Conservation (phyloP, 1,140 invertebrate genomes). For the Caenorhabditis latens region DNA sequence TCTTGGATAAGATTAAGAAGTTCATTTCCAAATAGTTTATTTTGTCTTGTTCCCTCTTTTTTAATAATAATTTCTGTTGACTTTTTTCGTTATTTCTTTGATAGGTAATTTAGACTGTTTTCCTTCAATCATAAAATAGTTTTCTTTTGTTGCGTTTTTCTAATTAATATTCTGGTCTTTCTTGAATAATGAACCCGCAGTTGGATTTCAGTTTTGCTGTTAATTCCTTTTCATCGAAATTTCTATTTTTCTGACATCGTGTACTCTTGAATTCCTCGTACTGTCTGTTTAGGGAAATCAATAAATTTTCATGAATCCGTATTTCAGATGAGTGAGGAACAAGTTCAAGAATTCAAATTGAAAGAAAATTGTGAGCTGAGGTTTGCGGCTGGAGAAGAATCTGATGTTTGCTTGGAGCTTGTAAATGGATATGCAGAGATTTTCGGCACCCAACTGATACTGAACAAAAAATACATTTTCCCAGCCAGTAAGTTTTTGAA, state of each 20-base stretch:
- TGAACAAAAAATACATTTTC: conserved; percentile 92
- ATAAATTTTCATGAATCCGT: not conserved
- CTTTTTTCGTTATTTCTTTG: not conserved
- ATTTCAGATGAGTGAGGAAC: conserved; percentile 48
- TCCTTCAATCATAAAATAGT: not conserved
- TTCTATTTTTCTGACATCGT: not conserved
- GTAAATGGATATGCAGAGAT: conserved; percentile 88
- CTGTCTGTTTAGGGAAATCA: not conserved
- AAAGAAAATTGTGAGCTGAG: conserved; percentile 66
- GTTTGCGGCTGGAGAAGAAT: conserved; percentile 61
- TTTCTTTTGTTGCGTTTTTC: not conserved
- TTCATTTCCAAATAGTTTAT: conserved; percentile 68
- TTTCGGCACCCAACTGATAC: conserved; percentile 95
- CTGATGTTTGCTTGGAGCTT: conserved; percentile 74
- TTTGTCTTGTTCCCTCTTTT: not conserved
- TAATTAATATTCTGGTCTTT: not conserved
- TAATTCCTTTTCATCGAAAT: not conserved
- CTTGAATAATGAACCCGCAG: not conserved
- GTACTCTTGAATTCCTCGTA: not conserved
- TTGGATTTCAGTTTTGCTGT: not conserved
- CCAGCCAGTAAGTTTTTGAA: conserved; percentile 78
- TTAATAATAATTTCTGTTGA: conserved; percentile 22
- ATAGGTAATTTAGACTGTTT: not conserved
- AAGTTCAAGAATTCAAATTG: conserved; percentile 65
- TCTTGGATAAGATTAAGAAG: conserved; percentile 72